Conservation (phyloP, 2,888 invertebrate genomes). For the Dyspetes luteomarginatus region DNA sequence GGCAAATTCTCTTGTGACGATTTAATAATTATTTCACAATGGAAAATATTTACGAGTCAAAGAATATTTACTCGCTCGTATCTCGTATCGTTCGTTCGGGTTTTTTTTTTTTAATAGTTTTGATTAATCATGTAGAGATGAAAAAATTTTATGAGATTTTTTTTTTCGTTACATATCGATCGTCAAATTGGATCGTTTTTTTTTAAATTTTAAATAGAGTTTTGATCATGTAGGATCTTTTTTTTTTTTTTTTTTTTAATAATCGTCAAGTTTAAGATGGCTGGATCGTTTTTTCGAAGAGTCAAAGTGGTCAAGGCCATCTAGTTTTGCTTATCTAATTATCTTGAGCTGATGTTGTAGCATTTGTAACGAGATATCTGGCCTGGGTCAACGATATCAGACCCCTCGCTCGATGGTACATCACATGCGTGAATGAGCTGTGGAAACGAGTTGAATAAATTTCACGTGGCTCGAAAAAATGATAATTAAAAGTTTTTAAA, state of each 20-base stretch:
- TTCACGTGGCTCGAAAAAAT: not conserved
- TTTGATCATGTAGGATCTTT: no score
- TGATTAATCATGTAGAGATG: no score
- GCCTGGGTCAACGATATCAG: conserved; percentile 28
- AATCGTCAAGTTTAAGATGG: not conserved
- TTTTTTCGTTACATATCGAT: no score
- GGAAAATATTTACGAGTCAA: conserved; percentile 50
- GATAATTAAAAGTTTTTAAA: no score
- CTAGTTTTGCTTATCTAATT: conserved; percentile 24
- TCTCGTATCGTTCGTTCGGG: not conserved
- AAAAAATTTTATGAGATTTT: no score
- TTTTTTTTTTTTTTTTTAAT: not conserved
- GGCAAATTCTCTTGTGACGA: not conserved
- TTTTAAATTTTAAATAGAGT: no score
- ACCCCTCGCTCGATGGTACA: not conserved
- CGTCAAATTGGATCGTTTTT: no score
- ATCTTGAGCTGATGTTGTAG: conserved; percentile 25
- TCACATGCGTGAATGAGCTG: not conserved
- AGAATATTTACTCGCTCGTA: not conserved
- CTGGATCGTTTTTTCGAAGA: not conserved
- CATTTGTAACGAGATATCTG: conserved; percentile 29
- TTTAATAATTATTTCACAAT: conserved; percentile 1
- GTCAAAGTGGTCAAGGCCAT: conserved; percentile 30
- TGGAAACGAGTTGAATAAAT: no score
- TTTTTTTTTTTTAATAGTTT: no score